Percentiles rank a stretch among this genome's conserved stretches.
These are phyloP conservation scores for Oncopodura yosiiana DNA, from an alignment of 1,140 invertebrate species.

Conservation along the genomic window DNA sequence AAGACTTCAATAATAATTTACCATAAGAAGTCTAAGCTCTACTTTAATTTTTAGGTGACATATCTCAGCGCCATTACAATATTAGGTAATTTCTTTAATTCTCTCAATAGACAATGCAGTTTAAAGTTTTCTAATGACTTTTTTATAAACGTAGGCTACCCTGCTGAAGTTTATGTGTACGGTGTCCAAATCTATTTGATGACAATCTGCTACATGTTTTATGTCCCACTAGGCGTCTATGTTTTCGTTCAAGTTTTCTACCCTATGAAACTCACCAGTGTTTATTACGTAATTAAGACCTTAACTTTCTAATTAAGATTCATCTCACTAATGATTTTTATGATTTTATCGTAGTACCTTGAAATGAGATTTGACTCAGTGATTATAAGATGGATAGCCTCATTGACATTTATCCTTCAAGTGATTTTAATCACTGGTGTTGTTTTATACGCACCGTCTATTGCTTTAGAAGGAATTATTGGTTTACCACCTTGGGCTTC, in stretches of 20 bases:
- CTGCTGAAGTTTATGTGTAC: neutral
- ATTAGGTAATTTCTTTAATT: constrained; percentile 7
- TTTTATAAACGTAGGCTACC: neutral
- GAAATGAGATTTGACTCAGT: constrained; percentile 28
- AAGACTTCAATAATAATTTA: neutral
- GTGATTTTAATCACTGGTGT: constrained; percentile 18
- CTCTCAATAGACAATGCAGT: neutral
- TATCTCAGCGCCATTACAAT: constrained; percentile 8
- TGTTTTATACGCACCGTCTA: constrained; percentile 25
- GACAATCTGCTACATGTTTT: no score
- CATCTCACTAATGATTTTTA: no score
- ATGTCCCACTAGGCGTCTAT: no score
- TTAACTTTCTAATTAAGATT: no score
- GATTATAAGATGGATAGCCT: constrained; percentile 17
- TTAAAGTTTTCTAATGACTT: neutral
- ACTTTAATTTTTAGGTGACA: no score
- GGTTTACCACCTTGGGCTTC: constrained; percentile 32
- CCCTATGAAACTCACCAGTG: constrained; percentile 24
- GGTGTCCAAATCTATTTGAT: constrained; percentile 4
- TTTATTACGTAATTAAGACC: no score
- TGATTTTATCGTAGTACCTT: constrained; percentile 27
- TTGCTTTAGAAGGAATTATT: constrained; percentile 33
- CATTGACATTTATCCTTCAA: constrained; percentile 28
- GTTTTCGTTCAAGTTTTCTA: constrained; percentile 22
- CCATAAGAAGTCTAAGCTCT: neutral